Base-by-base conservation (phyloP, 2,113 vertebrate genomes). In the Cheirogaleus medius region DNA sequence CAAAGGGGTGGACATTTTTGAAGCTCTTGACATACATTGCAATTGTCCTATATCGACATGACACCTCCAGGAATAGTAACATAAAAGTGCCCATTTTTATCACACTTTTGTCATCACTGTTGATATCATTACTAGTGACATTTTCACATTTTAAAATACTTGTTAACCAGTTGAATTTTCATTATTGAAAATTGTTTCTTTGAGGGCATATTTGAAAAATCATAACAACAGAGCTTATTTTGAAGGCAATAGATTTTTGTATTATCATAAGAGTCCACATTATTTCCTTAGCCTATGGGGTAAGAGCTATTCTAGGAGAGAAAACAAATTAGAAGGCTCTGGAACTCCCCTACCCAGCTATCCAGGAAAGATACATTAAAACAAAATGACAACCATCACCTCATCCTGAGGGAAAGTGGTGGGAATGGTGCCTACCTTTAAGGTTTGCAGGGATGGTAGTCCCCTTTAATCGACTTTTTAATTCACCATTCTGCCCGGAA, bases 1-100 rank as follows among this genome's bases (percentile, higher is more conserved):
- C n/a, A 93, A 93, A 88, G 10, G 21, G 68, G 32, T 80, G 71
- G 87, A 93, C 56, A 80, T 84, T 87, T 96, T 84, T 96, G 56
- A 90, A 84, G 37, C 7, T 96, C 76, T 90, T 90, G 52, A 80
- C 25, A 63, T 54, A 73, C 0, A 6, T n/a, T 74, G n/a, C 32
- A 68, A 88, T 85, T 88, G 14, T 17, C n/a, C 25, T 39, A 1
- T 47, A 58, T 69, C 27, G 42, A 25, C 27, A 42, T 68, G 73
- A 71, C 25, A 80, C 4, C 20, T 4, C 2, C 27, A 23, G 64
- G 7, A 25, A 8, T 3, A 71, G 88, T 91, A 82, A 71, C 64
- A 64, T 27, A 77, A 71, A 80, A 69, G 42, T 81, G 15, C 3
- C 17, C 10, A n/a, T 93, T 91, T 95, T 85, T 42, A 85, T 8